Evolutionary conservation across 2,113 vertebrate species (phyloP).

Genomic region (Telmatochromis brachygnathus): DNA sequence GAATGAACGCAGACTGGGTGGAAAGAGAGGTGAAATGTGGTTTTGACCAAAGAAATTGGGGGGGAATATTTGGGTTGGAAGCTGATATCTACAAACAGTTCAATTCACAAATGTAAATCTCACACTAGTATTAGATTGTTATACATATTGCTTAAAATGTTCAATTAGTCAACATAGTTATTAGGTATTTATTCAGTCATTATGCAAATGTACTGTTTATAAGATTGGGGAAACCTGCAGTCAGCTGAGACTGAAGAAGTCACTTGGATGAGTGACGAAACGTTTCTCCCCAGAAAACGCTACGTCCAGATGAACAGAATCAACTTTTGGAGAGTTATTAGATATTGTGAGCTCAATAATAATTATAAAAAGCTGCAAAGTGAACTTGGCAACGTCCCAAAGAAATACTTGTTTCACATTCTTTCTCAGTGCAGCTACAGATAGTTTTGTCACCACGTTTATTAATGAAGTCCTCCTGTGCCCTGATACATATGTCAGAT

Average conservation of each 20-base stretch:
- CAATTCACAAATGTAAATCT: neutral
- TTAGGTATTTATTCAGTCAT: too few species aligned
- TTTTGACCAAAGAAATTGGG: neutral
- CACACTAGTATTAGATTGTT: neutral
- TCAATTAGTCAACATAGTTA: neutral
- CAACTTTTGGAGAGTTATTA: neutral
- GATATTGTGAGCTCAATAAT: neutral
- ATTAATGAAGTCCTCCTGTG: neutral
- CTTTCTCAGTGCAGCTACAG: neutral
- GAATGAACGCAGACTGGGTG: accelerated
- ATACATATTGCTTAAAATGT: neutral
- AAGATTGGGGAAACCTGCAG: too few species aligned
- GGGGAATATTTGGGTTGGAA: neutral
- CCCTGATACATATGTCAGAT: neutral
- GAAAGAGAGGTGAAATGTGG: neutral
- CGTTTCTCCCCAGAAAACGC: too few species aligned
- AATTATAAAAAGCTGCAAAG: neutral
- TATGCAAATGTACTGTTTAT: too few species aligned
- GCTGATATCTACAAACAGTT: neutral
- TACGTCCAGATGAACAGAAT: too few species aligned
- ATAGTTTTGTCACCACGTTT: neutral
- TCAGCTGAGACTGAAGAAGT: too few species aligned
- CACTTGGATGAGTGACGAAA: too few species aligned
- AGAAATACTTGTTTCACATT: neutral
- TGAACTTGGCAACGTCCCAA: neutral